Conservation (phyloP, 2,888 invertebrate genomes). For the Drosophila kanekoi region DNA sequence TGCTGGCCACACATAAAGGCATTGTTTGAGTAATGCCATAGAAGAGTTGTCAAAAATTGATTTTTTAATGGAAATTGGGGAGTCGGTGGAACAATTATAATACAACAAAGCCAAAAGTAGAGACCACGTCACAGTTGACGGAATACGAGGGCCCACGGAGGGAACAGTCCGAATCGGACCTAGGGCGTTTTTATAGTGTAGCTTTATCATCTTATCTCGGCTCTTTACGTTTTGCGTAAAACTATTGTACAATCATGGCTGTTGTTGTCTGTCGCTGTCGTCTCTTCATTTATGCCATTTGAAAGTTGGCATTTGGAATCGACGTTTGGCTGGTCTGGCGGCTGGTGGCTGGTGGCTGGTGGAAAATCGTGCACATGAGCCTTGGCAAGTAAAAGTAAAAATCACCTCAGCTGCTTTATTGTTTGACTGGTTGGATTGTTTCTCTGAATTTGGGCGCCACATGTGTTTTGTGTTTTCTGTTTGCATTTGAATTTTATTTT, state of each 20-base stretch:
- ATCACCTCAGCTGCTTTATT: conserved; percentile 64
- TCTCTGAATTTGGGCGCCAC: conserved; percentile 66
- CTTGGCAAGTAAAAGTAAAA: conserved; percentile 77
- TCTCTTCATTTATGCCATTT: conserved; percentile 74
- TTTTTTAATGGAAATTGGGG: conserved; percentile 59
- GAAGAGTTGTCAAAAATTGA: conserved; percentile 71
- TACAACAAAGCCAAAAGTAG: conserved; percentile 38
- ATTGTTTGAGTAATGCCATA: conserved; percentile 57
- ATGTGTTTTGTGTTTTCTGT: conserved; percentile 81
- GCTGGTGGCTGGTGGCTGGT: conserved; percentile 37
- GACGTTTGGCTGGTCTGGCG: conserved; percentile 40
- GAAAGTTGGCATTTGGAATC: conserved; percentile 79
- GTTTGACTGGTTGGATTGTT: conserved; percentile 56
- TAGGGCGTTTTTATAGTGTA: conserved; percentile 39
- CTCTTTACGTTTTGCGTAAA: conserved; percentile 40
- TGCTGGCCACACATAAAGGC: conserved; percentile 52
- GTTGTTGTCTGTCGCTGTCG: conserved; percentile 45
- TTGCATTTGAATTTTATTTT: conserved; percentile 79
- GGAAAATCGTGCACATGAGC: conserved; percentile 80
- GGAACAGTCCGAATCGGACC: conserved; percentile 7
- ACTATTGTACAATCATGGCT: conserved; percentile 41
- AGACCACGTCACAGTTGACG: conserved; percentile 68
- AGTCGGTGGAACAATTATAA: conserved; percentile 45
- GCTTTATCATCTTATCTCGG: conserved; percentile 54
- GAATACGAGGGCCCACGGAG: conserved; percentile 17